Base-by-base conservation (phyloP, 1,140 invertebrate species). In the Melanaphis sacchari region DNA sequence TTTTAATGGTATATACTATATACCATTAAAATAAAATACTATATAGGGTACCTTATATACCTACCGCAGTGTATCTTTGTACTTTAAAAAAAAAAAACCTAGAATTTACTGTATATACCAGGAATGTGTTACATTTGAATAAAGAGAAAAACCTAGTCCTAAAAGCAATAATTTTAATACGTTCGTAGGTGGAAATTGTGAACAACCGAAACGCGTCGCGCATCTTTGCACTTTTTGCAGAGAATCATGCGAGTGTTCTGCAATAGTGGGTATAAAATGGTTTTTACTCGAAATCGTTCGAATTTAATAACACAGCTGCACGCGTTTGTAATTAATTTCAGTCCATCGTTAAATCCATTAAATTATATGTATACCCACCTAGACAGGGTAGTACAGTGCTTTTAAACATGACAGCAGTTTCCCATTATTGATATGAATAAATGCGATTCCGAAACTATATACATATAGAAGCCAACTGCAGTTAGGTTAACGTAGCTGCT, bases 141-240 rank as follows among this genome's bases (percentile, higher is more conserved):
- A 85, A 8, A 52, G 8, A 24, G 43, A 89, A n/a, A 89, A 52
- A 89, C 22, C 49, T 31, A 89, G n/a, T 54, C 46, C 54, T 31
- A 31, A 40, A 89, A 89, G 54, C 88, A 89, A 89, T 89, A 89
- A 89, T 89, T 54, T 89, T 36, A 54, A 54, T 38, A 11, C n/a
- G 87, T 18, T 7, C 18, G 7, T 24, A 21, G n/a, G 18, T 3
- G 36, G 36, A 36, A 38, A 3, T 36, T 9, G 22, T 26, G 46
- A 54, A 88, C 21, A 54, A 89, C 52, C 36, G 88, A 89, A 54
- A 38, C 8, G 41, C 38, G 84, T 85, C 11, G 24, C n/a, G 41
- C 38, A 41, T 85, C 24, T 85, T 85, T 43, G 76, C n/a, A 82
- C 76, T 21, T n/a, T 76, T n/a, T 76, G n/a, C 59, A 18, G 82